Base-by-base conservation (phyloP, 2,113 vertebrate species). In the Hemibates koningsi region DNA sequence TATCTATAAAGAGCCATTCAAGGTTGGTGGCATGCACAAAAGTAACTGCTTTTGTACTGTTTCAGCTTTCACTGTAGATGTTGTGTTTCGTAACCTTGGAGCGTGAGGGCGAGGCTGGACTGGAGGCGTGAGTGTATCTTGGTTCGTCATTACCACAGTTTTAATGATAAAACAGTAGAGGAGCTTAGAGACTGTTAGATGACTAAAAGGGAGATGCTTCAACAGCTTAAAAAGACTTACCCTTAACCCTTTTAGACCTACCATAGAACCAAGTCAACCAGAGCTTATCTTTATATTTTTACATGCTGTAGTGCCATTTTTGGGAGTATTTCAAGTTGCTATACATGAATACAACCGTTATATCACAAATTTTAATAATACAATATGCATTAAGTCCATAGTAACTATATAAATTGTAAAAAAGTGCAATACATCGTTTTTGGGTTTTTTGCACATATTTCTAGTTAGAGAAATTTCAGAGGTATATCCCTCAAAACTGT, bases 381-480 rank as follows among this genome's bases (percentile, higher is more conserved):
- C 1, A 63, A 34, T 63, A 63, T 63, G 32, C 3, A 63, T 63
- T 63, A 11, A 19, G 59, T 36, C 16, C 6, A 63, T 4, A 63
- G 32, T 36, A 19, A 36, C 32, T 19, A 63, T 10, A 34, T 17
- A 6, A 1, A 19, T 63, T 34, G 3, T 0, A 1, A 16, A 59
- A 34, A 3, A 63, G 2, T 36, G 29, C 29, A 63, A 63, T 36
- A 19, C 2, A 63, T 63, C 0, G 1, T 19, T 34, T 17, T 61
- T 19, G 1, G 3, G 0, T 4, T 59, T 24, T 13, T 61, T 34
- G 0, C 16, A 61, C 29, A 61, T 61, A 61, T 61, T 61, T 61
- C 29, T 34, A 61, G 57, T 61, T 4, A 32, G 57, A 61, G 57
- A 32, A 32, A 61, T 61, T 6, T 61, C 9, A 19, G 57, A 34